Conservation (phyloP, 2,888 invertebrate species). For the Drosophila niveifrons region DNA sequence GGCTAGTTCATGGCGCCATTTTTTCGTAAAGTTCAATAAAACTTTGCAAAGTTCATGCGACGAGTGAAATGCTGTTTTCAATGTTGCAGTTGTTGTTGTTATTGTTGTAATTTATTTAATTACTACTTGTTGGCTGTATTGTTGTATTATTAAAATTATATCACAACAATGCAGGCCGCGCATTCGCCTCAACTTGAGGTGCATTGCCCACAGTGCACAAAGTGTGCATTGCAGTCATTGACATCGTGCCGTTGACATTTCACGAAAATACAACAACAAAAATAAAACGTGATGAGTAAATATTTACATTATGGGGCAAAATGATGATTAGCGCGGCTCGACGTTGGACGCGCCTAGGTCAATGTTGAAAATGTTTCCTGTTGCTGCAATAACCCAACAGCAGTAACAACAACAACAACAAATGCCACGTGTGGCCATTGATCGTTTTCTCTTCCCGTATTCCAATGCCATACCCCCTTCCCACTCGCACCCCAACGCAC, state of each 20-base stretch:
- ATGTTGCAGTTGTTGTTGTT: neutral
- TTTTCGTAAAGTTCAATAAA: slow-evolving; percentile 68
- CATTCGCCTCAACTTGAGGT: slow-evolving; percentile 6
- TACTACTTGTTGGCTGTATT: slow-evolving; percentile 56
- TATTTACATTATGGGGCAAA: slow-evolving; percentile 54
- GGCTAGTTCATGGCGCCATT: slow-evolving; percentile 54
- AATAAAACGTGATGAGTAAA: slow-evolving; percentile 27
- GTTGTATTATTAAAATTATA: slow-evolving; percentile 63
- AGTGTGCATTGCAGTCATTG: slow-evolving; percentile 44
- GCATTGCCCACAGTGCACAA: slow-evolving; percentile 41
- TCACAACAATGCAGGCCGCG: slow-evolving; percentile 45
- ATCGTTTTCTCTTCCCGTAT: slow-evolving; percentile 6
- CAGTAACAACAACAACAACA: slow-evolving; percentile 14
- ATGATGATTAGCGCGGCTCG: slow-evolving; percentile 45
- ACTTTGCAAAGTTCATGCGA: slow-evolving; percentile 59
- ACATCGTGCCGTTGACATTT: slow-evolving; percentile 60
- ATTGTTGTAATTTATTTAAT: slow-evolving; percentile 55
- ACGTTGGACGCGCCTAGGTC: slow-evolving; percentile 68
- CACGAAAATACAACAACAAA: slow-evolving; percentile 6
- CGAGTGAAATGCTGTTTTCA: slow-evolving; percentile 50
- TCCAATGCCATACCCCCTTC: neutral
- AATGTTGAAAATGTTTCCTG: slow-evolving; percentile 71
- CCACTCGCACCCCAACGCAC: neutral
- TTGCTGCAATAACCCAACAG: slow-evolving; percentile 10
- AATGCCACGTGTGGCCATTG: slow-evolving; percentile 59